Percentiles rank a stretch among this genome's conserved stretches.
Conservation (phyloP, 2,113 vertebrate genomes). For the Pelecanoides urinatrix region DNA sequence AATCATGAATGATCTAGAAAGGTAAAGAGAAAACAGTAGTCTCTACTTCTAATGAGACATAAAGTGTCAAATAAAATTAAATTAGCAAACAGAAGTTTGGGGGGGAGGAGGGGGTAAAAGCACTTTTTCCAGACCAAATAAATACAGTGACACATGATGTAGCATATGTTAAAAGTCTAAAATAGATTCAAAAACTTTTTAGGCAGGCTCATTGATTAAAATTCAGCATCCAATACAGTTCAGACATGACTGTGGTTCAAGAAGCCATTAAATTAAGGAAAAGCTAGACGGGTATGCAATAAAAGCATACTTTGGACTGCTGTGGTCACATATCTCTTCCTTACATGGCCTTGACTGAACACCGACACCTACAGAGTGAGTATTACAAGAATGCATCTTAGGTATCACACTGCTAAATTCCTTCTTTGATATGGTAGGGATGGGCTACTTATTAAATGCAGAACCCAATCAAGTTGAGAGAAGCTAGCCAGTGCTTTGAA, state of each 20-base stretch:
- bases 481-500: not conserved
- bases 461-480: not conserved
- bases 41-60: not conserved
- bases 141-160: not conserved
- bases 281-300: not conserved
- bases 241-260: not conserved
- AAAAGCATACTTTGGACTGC: not conserved
- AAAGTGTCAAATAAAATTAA: not conserved
- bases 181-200: not conserved
- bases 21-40: not conserved
- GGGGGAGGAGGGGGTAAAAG: too few relatives aligned
- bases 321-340: not conserved
- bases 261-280: not conserved
- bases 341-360: not conserved
- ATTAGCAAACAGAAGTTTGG: not conserved
- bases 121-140: not conserved
- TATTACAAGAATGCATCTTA: not conserved
- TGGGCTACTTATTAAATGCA: not conserved
- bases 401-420: not conserved
- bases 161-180: not conserved
- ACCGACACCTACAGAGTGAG: not conserved
- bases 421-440: not conserved
- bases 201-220: not conserved
- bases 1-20: not conserved
- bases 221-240: not conserved